These are phyloP conservation scores for Craterocephalus amniculus DNA, from an alignment of 2,797 vertebrate genomes.

Conservation along the genomic window DNA sequence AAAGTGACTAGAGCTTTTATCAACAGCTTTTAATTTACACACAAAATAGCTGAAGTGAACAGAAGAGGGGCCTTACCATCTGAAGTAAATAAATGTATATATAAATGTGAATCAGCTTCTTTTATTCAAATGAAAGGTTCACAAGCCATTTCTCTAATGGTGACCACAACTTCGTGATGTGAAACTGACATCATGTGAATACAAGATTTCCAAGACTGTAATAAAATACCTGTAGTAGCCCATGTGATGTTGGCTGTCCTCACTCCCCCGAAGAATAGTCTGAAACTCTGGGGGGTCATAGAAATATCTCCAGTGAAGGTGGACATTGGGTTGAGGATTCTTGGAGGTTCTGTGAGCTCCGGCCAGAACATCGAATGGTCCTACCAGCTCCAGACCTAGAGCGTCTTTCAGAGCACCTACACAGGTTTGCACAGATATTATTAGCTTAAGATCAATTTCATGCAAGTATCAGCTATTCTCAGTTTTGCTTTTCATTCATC, in stretches of 20 bases:
- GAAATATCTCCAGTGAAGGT: slow-evolving; percentile 95
- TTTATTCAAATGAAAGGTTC: background rate
- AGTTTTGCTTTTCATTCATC: background rate
- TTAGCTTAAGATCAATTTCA: background rate
- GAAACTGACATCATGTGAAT: background rate
- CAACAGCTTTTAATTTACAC: background rate
- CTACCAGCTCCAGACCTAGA: slow-evolving; percentile 90
- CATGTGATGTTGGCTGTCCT: slow-evolving; percentile 89
- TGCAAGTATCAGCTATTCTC: background rate
- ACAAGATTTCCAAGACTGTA: background rate
- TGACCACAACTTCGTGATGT: background rate
- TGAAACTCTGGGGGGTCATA: slow-evolving; percentile 98
- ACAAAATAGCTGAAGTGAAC: background rate
- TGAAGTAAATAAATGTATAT: background rate
- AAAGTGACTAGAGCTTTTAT: background rate
- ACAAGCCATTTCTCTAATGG: background rate
- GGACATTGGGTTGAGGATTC: slow-evolving; percentile 84
- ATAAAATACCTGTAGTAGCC: slow-evolving; percentile 94
- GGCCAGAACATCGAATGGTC: slow-evolving; percentile 93
- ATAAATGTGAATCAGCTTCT: background rate
- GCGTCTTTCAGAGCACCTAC: slow-evolving; percentile 86
- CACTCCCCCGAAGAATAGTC: slow-evolving; percentile 87
- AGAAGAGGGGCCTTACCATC: background rate
- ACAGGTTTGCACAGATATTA: background rate
- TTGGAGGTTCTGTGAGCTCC: slow-evolving; percentile 86